These are phyloP conservation scores for Caenorhabditis sp. DNA, from an alignment of 2,888 invertebrate species.

Conservation along the genomic window DNA sequence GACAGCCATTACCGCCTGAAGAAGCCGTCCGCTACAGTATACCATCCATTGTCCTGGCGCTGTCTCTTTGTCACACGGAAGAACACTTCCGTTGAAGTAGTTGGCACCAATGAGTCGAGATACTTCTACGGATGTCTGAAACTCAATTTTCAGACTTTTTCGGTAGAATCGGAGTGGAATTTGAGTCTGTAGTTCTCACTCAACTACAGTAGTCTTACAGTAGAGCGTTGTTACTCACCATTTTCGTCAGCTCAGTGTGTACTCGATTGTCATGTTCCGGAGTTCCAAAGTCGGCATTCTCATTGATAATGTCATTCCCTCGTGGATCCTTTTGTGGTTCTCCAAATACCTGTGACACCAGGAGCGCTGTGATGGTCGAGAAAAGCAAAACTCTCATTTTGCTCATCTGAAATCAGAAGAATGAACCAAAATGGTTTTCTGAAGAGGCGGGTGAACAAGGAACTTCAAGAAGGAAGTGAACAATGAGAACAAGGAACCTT, in stretches of 20 bases:
- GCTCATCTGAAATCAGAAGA: slow-evolving; percentile 37
- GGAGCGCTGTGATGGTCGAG: not conserved
- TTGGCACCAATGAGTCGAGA: slow-evolving; percentile 37
- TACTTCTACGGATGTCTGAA: slow-evolving; percentile 36
- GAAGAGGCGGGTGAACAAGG: not conserved
- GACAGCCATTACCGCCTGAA: slow-evolving; percentile 78
- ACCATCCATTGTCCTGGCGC: slow-evolving; percentile 69
- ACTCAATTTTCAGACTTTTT: slow-evolving; percentile 14
- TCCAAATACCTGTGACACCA: not conserved
- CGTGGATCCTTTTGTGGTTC: slow-evolving; percentile 43
- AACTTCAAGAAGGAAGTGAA: no score
- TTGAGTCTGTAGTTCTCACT: not conserved
- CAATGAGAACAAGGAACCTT: not conserved
- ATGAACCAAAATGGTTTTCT: no score
- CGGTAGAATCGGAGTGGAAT: not conserved
- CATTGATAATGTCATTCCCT: slow-evolving; percentile 36
- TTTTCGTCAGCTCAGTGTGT: slow-evolving; percentile 24
- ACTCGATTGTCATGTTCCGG: slow-evolving; percentile 55
- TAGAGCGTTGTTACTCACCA: slow-evolving; percentile 24
- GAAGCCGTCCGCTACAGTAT: slow-evolving; percentile 79
- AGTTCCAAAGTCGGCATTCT: slow-evolving; percentile 47
- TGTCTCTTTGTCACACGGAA: slow-evolving; percentile 56
- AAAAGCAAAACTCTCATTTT: not conserved
- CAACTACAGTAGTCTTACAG: no score
- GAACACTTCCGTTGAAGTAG: slow-evolving; percentile 49